Conservation (phyloP, 2,888 invertebrate genomes). For the Belgica antarctica region DNA sequence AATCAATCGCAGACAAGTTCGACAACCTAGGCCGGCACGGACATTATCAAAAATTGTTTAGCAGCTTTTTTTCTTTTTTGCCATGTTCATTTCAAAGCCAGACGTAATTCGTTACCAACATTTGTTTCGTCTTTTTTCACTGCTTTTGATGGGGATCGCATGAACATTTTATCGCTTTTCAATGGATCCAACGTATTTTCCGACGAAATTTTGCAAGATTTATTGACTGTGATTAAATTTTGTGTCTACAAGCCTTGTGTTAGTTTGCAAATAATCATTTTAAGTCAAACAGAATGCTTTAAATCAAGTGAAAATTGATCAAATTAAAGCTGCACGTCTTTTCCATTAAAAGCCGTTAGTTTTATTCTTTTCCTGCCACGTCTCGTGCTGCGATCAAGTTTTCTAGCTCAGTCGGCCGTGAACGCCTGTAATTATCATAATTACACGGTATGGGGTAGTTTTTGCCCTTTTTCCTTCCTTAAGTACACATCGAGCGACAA, state of each 20-base stretch:
- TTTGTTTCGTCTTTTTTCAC: too few relatives aligned
- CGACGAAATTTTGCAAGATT: too few relatives aligned
- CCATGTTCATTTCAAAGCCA: background rate
- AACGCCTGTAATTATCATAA: background rate
- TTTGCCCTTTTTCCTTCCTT: too few relatives aligned
- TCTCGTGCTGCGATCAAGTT: too few relatives aligned
- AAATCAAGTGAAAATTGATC: too few relatives aligned
- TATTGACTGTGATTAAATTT: too few relatives aligned
- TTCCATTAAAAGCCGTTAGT: background rate
- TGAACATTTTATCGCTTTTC: background rate
- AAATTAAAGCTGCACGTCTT: background rate
- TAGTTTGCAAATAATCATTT: too few relatives aligned
- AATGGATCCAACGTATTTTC: background rate
- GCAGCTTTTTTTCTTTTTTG: background rate
- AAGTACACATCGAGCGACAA: too few relatives aligned
- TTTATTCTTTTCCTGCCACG: too few relatives aligned
- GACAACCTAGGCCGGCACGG: slow-evolving; percentile 27
- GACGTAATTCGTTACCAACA: slow-evolving; percentile 3
- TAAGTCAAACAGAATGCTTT: too few relatives aligned
- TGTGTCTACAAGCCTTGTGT: too few relatives aligned
- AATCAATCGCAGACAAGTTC: slow-evolving; percentile 38
- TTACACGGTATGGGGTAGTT: background rate
- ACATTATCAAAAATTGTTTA: slow-evolving; percentile 16
- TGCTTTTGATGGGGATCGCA: background rate
- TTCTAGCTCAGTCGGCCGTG: too few relatives aligned